Percentiles rank a stretch among this genome's conserved stretches.
phyloP scores from a whole-genome alignment of 1,140 invertebrate species.

The Hypothenemus hampei region DNA sequence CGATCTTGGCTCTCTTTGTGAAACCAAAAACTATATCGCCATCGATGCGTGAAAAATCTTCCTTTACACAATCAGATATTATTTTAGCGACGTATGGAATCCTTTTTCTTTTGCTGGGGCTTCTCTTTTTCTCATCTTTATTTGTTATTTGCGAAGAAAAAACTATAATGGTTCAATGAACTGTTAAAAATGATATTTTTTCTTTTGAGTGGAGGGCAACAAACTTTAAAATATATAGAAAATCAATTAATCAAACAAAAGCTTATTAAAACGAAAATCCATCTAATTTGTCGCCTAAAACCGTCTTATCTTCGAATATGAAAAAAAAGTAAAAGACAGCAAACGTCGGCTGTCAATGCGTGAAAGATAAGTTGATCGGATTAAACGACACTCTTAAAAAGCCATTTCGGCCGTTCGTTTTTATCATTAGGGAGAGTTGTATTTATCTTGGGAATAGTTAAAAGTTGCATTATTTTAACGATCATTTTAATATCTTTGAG shows the following conservation, averaged over 20 bases:
- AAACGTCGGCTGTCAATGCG: slow-evolving; percentile 8
- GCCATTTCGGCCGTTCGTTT: slow-evolving; percentile 5
- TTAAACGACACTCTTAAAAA: slow-evolving; percentile 15
- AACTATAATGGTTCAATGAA: too few species aligned
- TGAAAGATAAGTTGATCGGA: slow-evolving; percentile 15
- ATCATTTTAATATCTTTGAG: slow-evolving; percentile 21
- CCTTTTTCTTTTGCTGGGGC: neutral
- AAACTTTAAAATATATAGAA: too few species aligned
- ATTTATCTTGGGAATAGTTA: slow-evolving; percentile 12
- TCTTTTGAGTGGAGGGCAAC: too few species aligned
- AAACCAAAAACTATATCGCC: slow-evolving; percentile 4
- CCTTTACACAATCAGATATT: slow-evolving; percentile 1
- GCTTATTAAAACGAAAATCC: neutral
- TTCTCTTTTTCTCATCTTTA: neutral
- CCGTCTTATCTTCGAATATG: neutral
- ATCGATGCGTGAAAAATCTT: slow-evolving; percentile 1
- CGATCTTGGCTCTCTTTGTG: neutral
- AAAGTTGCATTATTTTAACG: slow-evolving; percentile 23
- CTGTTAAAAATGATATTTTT: too few species aligned
- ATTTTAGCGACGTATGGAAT: neutral
- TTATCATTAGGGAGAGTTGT: slow-evolving; percentile 15
- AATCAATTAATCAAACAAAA: neutral
- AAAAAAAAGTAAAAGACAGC: slow-evolving; percentile 7
- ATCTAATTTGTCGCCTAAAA: neutral
- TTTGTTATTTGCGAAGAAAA: too few species aligned